These are phyloP conservation scores for Grapholita molesta DNA, from an alignment of 1,140 invertebrate species.

Conservation along the genomic window DNA sequence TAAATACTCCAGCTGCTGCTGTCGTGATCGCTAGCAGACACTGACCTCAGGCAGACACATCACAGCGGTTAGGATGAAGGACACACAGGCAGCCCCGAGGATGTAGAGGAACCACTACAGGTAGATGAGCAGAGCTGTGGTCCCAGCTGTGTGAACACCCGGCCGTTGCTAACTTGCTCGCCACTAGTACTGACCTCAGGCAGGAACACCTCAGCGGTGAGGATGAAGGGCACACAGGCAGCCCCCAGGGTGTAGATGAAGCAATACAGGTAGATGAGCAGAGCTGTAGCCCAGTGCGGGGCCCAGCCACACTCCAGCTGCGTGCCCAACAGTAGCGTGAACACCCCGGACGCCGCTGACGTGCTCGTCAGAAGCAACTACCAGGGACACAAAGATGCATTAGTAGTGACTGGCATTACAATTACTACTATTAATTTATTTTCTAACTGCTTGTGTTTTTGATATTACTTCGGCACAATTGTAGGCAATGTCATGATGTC, in stretches of 20 bases:
- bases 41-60: conserved; percentile 57
- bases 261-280: conserved; percentile 51
- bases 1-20: too few species aligned
- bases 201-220: conserved; percentile 59
- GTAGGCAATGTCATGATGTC: too few species aligned
- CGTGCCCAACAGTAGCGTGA: conserved; percentile 43
- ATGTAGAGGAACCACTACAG: conserved; percentile 50
- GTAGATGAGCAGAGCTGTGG: conserved; percentile 54
- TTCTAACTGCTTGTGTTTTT: too few species aligned
- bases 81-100: conserved; percentile 50
- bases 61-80: conserved; percentile 57
- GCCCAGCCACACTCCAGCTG: conserved; percentile 52
- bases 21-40: too few species aligned
- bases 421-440: too few species aligned
- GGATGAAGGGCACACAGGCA: conserved; percentile 52
- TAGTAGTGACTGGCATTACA: too few species aligned
- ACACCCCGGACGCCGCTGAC: conserved; percentile 40
- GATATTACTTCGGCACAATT: too few species aligned
- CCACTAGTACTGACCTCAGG: conserved; percentile 52
- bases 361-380: conserved; percentile 51
- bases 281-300: conserved; percentile 52
- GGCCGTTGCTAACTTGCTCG: too few species aligned
- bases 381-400: conserved; percentile 14
- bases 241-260: conserved; percentile 56
- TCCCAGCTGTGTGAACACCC: conserved; percentile 32